These are phyloP conservation scores for Drosophila novamexicana DNA, from an alignment of 1,140 invertebrate genomes.

Conservation along the genomic window DNA sequence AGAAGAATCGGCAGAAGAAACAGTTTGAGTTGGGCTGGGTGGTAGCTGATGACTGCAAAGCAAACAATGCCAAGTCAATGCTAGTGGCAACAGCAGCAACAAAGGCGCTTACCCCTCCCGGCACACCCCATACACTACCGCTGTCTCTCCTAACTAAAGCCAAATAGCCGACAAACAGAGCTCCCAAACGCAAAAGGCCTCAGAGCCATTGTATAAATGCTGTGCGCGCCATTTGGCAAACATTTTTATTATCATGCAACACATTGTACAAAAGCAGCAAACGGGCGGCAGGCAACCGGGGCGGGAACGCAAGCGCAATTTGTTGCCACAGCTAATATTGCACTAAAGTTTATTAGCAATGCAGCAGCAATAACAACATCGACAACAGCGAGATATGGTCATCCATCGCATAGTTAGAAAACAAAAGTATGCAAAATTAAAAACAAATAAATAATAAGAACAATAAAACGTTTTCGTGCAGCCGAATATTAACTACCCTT, in stretches of 20 bases:
- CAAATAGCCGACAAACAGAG: slow-evolving; percentile 47
- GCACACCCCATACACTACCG: not conserved
- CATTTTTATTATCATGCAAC: slow-evolving; percentile 55
- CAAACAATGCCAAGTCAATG: slow-evolving; percentile 54
- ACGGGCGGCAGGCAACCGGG: not conserved
- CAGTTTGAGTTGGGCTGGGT: slow-evolving; percentile 14
- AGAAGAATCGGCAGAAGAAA: slow-evolving; percentile 20
- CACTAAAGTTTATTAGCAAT: slow-evolving; percentile 50
- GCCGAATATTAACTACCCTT: not conserved
- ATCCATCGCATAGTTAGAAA: slow-evolving; percentile 25
- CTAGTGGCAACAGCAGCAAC: slow-evolving; percentile 33
- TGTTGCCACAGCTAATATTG: slow-evolving; percentile 51
- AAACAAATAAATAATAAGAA: slow-evolving; percentile 19
- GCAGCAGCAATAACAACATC: slow-evolving; percentile 14
- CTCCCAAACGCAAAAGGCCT: slow-evolving; percentile 32
- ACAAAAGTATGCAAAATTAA: slow-evolving; percentile 1
- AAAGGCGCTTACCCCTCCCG: slow-evolving; percentile 3
- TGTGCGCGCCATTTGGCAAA: slow-evolving; percentile 56
- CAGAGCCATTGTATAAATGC: slow-evolving; percentile 37
- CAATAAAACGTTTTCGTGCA: not conserved
- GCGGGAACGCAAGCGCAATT: slow-evolving; percentile 17
- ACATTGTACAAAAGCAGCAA: slow-evolving; percentile 37
- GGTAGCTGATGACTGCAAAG: slow-evolving; percentile 46
- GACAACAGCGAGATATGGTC: slow-evolving; percentile 27
- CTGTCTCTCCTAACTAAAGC: slow-evolving; percentile 16